Evolutionary conservation across 2,113 vertebrate species (phyloP).

Genomic region (Tragelaphus buxtoni): DNA sequence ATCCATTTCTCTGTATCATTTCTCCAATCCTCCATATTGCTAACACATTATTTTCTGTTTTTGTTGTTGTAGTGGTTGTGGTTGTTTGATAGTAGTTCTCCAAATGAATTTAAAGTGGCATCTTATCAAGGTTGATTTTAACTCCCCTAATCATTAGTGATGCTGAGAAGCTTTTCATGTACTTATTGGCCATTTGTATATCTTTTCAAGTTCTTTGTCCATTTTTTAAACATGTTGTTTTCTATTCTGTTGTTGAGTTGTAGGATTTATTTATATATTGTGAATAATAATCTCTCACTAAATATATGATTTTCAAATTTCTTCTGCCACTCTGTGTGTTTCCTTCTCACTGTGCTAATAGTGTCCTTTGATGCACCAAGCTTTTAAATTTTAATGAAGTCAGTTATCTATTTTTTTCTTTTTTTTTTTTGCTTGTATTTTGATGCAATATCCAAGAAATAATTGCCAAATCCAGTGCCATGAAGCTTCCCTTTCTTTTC

Average conservation of each 20-base stretch:
- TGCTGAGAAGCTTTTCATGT: no score
- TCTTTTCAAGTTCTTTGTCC: background rate
- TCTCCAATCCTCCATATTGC: background rate
- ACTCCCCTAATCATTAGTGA: background rate
- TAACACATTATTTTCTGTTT: background rate
- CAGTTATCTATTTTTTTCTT: background rate
- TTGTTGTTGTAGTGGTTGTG: background rate
- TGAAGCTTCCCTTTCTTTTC: no score
- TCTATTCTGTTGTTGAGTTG: background rate
- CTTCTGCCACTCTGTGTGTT: background rate
- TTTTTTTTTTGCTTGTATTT: background rate
- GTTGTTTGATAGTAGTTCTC: background rate
- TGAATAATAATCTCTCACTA: background rate
- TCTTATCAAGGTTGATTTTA: background rate
- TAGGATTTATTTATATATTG: background rate
- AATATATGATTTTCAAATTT: background rate
- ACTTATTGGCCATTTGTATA: no score
- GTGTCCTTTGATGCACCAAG: background rate
- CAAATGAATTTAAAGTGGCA: background rate
- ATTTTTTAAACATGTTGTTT: background rate
- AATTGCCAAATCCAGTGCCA: background rate
- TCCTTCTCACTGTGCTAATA: background rate
- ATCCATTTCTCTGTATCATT: background rate
- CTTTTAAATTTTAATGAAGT: background rate
- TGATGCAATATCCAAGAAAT: background rate